These are phyloP conservation scores for Gracilinanus agilis DNA, from an alignment of 2,113 vertebrate species.

Conservation along the genomic window DNA sequence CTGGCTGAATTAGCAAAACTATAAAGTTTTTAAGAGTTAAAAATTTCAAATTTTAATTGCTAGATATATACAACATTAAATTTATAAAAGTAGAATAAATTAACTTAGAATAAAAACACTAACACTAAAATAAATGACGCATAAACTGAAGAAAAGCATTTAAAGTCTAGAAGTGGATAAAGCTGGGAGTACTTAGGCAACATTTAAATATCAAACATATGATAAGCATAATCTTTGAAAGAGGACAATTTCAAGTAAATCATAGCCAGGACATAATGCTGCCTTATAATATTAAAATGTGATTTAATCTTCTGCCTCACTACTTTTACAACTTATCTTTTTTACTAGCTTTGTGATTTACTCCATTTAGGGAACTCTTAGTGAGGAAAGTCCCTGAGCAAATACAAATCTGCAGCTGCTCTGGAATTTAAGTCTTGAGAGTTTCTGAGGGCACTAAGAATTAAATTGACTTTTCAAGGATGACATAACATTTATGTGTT, in stretches of 20 bases:
- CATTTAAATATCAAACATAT: not conserved
- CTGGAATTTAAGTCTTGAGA: not conserved
- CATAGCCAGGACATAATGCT: not conserved
- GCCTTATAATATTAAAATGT: not conserved
- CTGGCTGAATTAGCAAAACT: conserved; percentile 40
- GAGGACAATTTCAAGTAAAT: not conserved
- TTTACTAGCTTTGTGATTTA: not conserved
- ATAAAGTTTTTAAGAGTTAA: conserved; percentile 20
- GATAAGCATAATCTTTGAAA: not conserved
- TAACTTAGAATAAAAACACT: conserved; percentile 28
- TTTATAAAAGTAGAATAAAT: conserved; percentile 58
- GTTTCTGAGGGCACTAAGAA: not conserved
- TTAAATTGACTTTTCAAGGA: not conserved
- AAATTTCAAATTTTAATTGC: not conserved
- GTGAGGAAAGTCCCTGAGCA: not conserved
- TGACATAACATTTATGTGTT: not conserved
- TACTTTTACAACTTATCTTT: not conserved
- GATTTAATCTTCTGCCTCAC: not conserved
- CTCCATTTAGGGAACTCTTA: not conserved
- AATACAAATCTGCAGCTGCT: not conserved
- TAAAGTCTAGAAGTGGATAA: not conserved
- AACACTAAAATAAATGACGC: conserved; percentile 27
- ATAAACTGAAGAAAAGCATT: conserved; percentile 5
- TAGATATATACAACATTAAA: not conserved
- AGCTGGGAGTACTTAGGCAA: not conserved